These are phyloP conservation scores for Folsomia manolachei DNA, from an alignment of 2,888 invertebrate species.

Conservation along the genomic window DNA sequence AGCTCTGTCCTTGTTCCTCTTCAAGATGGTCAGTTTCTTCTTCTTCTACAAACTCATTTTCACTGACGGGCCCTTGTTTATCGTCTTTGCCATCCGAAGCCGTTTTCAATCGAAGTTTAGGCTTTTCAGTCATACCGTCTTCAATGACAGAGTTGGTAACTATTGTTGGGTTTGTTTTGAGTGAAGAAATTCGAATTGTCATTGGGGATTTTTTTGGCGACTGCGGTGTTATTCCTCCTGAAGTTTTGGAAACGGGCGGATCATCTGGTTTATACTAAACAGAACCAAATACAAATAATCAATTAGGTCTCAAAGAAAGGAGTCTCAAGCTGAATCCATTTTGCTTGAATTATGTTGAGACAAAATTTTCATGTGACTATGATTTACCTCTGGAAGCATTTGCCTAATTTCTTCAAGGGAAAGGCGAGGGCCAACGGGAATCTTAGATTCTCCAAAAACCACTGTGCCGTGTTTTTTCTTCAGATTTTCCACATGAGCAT, in stretches of 20 bases:
- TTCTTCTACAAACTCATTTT: constrained; percentile 23
- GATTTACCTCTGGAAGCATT: constrained; percentile 63
- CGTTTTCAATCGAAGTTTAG: background rate
- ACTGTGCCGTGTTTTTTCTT: constrained; percentile 70
- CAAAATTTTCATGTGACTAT: too few relatives aligned
- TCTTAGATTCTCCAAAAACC: constrained; percentile 69
- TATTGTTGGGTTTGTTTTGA: constrained; percentile 48
- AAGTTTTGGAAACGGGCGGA: constrained; percentile 7
- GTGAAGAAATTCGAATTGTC: constrained; percentile 46
- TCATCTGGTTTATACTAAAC: constrained; percentile 3
- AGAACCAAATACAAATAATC: background rate
- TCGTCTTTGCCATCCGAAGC: background rate
- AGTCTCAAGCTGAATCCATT: background rate
- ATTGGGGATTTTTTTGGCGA: constrained; percentile 40
- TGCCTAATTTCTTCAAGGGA: constrained; percentile 64
- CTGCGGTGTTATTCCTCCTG: constrained; percentile 19
- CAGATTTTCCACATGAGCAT: constrained; percentile 71
- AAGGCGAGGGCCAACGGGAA: constrained; percentile 65
- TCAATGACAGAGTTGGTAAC: constrained; percentile 35
- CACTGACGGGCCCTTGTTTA: background rate
- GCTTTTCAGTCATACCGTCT: background rate
- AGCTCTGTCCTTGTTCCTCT: constrained; percentile 24
- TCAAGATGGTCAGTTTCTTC: constrained; percentile 26
- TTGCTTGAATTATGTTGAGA: too few relatives aligned
- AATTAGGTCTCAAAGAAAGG: constrained; percentile 22